phyloP scores from a whole-genome alignment of 1,140 invertebrate genomes.

The Drosophila pseudoobscura region DNA sequence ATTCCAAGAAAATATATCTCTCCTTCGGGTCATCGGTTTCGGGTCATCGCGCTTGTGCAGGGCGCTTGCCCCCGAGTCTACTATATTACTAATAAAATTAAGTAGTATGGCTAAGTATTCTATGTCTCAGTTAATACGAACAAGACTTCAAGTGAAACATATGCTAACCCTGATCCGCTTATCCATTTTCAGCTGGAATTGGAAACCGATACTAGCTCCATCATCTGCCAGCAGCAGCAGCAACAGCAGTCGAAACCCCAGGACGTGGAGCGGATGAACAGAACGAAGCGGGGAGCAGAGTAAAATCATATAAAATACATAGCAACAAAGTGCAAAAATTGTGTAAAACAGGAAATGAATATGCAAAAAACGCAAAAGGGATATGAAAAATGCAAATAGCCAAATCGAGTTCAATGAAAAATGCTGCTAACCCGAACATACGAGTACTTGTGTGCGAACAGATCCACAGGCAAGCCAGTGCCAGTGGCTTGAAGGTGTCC shows the following conservation, averaged over 20 bases:
- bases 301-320: conserved; percentile 53
- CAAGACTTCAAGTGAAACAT: neutral
- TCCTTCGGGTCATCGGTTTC: too few relatives aligned
- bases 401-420: conserved; percentile 70
- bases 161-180: conserved; percentile 22
- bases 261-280: neutral
- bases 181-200: conserved; percentile 28
- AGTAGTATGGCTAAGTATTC: too few relatives aligned
- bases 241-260: neutral
- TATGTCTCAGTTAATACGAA: too few relatives aligned
- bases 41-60: too few relatives aligned
- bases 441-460: conserved; percentile 40
- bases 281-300: conserved; percentile 10
- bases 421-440: conserved; percentile 54
- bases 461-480: conserved; percentile 18
- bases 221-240: conserved; percentile 30
- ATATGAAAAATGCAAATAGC: conserved; percentile 81
- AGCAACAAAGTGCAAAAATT: conserved; percentile 53
- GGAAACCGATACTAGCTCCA: conserved; percentile 28
- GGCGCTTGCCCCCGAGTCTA: too few relatives aligned
- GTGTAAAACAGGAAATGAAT: conserved; percentile 72
- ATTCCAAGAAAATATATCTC: too few relatives aligned
- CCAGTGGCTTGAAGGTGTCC: conserved; percentile 13
- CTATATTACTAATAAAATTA: too few relatives aligned
- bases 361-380: conserved; percentile 58